Conservation (phyloP, 2,113 vertebrate species). For the Felis chaus region DNA sequence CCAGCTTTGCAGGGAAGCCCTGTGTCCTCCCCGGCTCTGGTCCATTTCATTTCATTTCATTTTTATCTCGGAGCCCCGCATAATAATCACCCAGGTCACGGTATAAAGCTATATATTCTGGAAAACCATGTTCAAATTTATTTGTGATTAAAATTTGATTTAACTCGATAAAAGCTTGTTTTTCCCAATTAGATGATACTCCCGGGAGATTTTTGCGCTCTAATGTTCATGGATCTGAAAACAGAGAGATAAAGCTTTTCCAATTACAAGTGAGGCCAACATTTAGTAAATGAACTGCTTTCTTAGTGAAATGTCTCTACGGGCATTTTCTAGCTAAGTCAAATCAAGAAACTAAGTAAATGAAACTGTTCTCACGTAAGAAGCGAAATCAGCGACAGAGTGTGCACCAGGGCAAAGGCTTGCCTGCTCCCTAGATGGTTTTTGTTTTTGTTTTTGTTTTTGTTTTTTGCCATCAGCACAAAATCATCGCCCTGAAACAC, state of each 20-base stretch:
- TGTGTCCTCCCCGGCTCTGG: background rate
- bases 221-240: background rate
- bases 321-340: background rate
- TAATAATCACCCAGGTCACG: background rate
- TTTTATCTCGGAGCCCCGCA: background rate
- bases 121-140: background rate
- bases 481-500: background rate
- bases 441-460: too few species aligned
- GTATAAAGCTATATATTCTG: background rate
- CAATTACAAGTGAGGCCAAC: background rate
- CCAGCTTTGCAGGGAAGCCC: background rate
- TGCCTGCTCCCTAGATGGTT: background rate
- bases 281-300: background rate
- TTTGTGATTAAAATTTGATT: background rate
- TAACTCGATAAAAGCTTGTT: background rate
- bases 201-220: background rate
- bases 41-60: background rate
- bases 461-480: background rate
- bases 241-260: background rate
- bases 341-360: background rate
- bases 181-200: background rate
- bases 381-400: too few species aligned
- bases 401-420: background rate
- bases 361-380: background rate
- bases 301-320: background rate